Conservation (phyloP, 92 coral and sea anemone species). For the Anthopleura xanthogrammica region DNA sequence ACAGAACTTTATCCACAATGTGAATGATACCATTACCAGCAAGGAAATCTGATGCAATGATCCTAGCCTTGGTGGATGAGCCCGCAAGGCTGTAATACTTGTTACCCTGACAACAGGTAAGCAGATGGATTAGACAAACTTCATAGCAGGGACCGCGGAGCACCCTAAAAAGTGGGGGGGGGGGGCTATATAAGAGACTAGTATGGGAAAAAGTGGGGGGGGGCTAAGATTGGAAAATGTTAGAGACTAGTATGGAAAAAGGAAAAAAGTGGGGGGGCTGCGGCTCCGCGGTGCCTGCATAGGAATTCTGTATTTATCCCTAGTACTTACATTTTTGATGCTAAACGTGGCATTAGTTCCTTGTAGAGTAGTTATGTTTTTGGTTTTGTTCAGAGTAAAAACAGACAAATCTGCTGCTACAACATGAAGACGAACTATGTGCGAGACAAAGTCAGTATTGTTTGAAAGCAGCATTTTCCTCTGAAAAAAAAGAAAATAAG, state of each 20-base stretch:
- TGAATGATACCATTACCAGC: conserved; percentile 93
- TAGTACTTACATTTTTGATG: conserved; percentile 42
- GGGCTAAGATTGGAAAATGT: no score
- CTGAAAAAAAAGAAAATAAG: background rate
- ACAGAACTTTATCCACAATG: conserved; percentile 61
- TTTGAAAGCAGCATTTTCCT: conserved; percentile 7
- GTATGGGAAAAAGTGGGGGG: no score
- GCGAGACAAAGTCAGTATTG: conserved; percentile 55
- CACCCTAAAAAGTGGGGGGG: no score
- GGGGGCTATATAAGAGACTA: no score
- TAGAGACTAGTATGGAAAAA: no score
- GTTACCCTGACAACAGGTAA: conserved; percentile 24
- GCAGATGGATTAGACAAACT: background rate
- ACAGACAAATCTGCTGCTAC: conserved; percentile 63
- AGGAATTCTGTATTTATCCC: background rate
- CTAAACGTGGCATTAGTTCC: conserved; percentile 65
- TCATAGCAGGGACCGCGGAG: no score
- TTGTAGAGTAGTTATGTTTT: conserved; percentile 67
- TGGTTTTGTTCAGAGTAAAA: conserved; percentile 34
- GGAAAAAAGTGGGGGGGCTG: no score
- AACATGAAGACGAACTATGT: conserved; percentile 64
- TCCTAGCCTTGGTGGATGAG: conserved; percentile 57
- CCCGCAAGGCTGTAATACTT: conserved; percentile 58
- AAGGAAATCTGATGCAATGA: conserved; percentile 61
- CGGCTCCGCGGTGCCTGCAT: no score